phyloP scores from a whole-genome alignment of 2,888 invertebrate species.

The Disparrhopalites patrizii region DNA sequence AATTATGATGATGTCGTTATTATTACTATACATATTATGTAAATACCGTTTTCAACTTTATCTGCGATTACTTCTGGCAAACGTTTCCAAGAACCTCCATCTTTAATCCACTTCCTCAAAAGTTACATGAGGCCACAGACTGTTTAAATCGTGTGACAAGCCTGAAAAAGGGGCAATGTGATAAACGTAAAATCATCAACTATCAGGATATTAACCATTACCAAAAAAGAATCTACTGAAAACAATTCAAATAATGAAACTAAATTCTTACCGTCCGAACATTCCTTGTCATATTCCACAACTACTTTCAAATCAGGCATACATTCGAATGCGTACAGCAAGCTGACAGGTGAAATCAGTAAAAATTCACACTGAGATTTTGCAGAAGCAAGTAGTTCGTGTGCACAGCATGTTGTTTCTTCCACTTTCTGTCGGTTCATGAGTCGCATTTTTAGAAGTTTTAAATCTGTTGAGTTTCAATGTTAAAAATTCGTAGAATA shows the following conservation, averaged over 20 bases:
- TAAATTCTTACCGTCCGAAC: background rate
- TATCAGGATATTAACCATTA: background rate
- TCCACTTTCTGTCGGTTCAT: background rate
- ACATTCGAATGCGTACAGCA: background rate
- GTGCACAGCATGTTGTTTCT: background rate
- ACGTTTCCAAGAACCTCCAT: no score
- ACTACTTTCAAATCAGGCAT: background rate
- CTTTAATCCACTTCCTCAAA: no score
- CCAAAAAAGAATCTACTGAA: background rate
- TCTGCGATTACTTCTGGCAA: no score
- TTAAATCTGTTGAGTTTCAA: background rate
- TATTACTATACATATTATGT: no score
- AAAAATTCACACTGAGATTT: background rate
- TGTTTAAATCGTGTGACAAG: background rate
- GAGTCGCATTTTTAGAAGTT: background rate
- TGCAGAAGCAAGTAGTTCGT: no score
- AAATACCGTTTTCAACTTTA: no score
- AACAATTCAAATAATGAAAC: no score
- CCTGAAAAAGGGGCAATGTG: background rate
- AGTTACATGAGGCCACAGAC: background rate
- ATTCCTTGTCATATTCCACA: background rate
- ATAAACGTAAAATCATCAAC: background rate
- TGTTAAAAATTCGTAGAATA: background rate
- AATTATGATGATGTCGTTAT: no score
- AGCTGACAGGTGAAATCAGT: background rate